Evolutionary conservation across 2,888 invertebrate species (phyloP), one percentile per base, ranked within the genome.

Genomic region (Adela reaumurella): DNA sequence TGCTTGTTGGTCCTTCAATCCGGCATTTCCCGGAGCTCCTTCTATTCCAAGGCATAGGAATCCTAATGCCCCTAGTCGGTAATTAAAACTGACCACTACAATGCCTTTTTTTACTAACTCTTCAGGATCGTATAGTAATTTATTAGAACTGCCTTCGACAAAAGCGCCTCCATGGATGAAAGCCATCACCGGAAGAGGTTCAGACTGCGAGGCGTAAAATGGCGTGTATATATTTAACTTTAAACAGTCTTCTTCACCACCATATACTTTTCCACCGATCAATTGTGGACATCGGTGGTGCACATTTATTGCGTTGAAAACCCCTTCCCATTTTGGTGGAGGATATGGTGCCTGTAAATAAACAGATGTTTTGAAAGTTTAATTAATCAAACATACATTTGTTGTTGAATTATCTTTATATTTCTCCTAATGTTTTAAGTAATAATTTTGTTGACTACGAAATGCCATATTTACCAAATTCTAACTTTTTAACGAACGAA

Each of bases 1-100:
- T 2, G 74, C 74, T 49, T 76, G 59, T 55, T 78, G 78, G 54
- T 78, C 78, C 53, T 84, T 85, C 1, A 85, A 60, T 0, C 84
- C 85, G 46, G 83, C 83, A 58, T 88, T 88, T 2, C 87, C 87
- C 0, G 86, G 85, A 0, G 84, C 85, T 60, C 83, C 83, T 53
- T 69, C 65, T 14, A 83, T 83, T 11, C 84, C 84, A 1, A 85
- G 73, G 47, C 85, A 85, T 1, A 87, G 65, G 56, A 86, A 87
- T 0, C 85, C 85, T 57, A 85, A 68, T 0, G 83, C 77, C 2
- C 81, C 83, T 2, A 81, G 58, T 52, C 85, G 72, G 53, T 85
- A 85, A 59, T 84, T 85, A 1, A 85, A 62, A 0, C 83, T 83
- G 0, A 86, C 83, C 47, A 84, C 67, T 2, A 86, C 65, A 0